phyloP scores from a whole-genome alignment of 2,113 vertebrate genomes.

The Herpetotheres cachinnans region DNA sequence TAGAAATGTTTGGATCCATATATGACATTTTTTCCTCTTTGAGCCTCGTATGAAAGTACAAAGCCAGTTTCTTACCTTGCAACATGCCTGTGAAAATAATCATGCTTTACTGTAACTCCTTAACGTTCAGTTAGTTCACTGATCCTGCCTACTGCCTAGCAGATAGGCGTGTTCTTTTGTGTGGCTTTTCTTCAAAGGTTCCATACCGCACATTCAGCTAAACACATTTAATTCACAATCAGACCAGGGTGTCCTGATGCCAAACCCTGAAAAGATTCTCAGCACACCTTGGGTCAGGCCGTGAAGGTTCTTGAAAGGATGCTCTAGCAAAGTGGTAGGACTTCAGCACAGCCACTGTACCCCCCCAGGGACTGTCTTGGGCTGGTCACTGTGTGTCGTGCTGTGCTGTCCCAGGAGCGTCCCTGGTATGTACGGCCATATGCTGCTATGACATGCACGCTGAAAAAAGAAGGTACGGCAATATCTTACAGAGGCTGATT shows the following conservation, averaged over 20 bases:
- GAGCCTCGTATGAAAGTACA: neutral
- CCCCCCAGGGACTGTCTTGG: too few relatives aligned
- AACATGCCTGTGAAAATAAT: neutral
- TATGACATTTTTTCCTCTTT: neutral
- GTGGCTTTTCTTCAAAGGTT: neutral
- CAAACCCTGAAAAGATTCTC: neutral
- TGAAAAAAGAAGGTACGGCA: neutral
- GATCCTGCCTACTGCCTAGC: neutral
- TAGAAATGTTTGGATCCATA: neutral
- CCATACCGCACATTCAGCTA: neutral
- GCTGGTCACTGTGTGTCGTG: rapidly evolving
- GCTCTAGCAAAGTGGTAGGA: neutral
- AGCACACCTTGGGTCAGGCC: neutral
- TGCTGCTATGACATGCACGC: rapidly evolving
- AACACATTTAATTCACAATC: neutral
- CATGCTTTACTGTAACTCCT: neutral
- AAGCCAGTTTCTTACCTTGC: neutral
- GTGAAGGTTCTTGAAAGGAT: neutral
- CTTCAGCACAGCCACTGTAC: neutral
- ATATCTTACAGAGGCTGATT: neutral
- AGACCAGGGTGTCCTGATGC: neutral
- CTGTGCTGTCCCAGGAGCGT: neutral
- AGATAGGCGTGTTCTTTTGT: neutral
- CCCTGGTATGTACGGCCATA: rapidly evolving
- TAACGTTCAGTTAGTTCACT: neutral